phyloP scores from a whole-genome alignment of 2,888 invertebrate species.

The Alentia gelatinosa region DNA sequence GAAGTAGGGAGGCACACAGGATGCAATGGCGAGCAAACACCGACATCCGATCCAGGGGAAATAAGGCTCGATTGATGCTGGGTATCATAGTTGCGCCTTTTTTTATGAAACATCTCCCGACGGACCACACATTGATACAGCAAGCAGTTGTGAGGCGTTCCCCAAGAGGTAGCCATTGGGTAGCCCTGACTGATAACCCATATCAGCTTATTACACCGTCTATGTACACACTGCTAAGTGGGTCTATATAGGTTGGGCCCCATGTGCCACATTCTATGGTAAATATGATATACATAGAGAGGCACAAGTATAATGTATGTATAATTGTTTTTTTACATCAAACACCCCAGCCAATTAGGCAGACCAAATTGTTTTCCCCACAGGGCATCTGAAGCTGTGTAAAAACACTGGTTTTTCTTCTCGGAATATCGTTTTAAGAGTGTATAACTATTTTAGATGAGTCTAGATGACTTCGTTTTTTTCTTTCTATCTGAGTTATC shows the following conservation, averaged over 20 bases:
- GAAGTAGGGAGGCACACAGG: not conserved
- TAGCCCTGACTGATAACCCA: not conserved
- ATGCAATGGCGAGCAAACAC: not conserved
- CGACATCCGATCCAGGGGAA: not conserved
- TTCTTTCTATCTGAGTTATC: too few relatives aligned
- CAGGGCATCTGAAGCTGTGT: too few relatives aligned
- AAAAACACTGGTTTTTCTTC: too few relatives aligned
- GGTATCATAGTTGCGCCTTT: not conserved
- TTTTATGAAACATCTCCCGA: not conserved
- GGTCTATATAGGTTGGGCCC: not conserved
- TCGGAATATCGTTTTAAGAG: too few relatives aligned
- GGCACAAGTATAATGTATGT: too few relatives aligned
- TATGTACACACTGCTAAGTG: not conserved
- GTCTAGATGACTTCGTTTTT: too few relatives aligned
- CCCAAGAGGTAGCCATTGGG: not conserved
- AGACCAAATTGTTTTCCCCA: too few relatives aligned
- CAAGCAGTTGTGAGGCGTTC: not conserved
- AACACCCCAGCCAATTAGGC: too few relatives aligned
- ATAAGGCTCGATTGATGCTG: not conserved
- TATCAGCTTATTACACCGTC: conserved; percentile 33
- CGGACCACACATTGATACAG: conserved; percentile 21
- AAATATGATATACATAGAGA: not conserved
- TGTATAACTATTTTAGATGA: too few relatives aligned
- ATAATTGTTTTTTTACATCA: too few relatives aligned
- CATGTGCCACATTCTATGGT: not conserved